These are phyloP conservation scores for Phenganax marumi DNA, from an alignment of 92 coral and sea anemone genomes.

Conservation along the genomic window DNA sequence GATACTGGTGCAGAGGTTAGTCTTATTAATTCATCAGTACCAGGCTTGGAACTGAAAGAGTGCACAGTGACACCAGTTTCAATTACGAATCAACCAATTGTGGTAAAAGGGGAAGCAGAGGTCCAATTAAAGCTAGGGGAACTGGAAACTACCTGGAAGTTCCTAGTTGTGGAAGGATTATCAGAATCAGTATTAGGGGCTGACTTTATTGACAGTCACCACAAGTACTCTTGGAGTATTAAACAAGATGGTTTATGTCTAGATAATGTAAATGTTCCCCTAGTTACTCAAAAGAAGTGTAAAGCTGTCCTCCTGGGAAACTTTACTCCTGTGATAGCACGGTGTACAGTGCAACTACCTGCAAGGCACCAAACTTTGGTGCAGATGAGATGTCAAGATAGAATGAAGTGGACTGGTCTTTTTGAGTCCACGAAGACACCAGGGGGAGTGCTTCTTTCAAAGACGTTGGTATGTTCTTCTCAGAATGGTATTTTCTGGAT, in stretches of 20 bases:
- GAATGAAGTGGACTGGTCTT: no score
- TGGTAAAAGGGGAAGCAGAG: conserved; percentile 47
- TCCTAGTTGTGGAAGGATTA: conserved; percentile 42
- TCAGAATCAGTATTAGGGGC: conserved; percentile 56
- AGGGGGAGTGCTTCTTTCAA: no score
- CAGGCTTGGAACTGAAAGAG: conserved; percentile 30
- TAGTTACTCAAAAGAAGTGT: no score
- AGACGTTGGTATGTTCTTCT: no score
- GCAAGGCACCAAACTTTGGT: no score
- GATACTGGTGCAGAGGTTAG: conserved; percentile 57
- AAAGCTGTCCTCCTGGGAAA: no score
- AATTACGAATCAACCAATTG: conserved; percentile 42
- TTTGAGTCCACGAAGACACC: no score
- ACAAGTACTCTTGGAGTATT: conserved; percentile 46
- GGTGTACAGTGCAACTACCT: no score
- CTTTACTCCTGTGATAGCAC: no score
- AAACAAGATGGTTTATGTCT: not conserved
- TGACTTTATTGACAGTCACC: conserved; percentile 56
- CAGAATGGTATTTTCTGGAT: no score
- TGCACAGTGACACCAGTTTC: conserved; percentile 27
- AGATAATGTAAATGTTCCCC: no score
- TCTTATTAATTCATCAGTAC: conserved; percentile 38
- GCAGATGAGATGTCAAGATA: no score
- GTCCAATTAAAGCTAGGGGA: conserved; percentile 38
- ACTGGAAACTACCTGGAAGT: conserved; percentile 43